Conservation (phyloP, 2,888 invertebrate genomes). For the Yponomeuta malinellus region DNA sequence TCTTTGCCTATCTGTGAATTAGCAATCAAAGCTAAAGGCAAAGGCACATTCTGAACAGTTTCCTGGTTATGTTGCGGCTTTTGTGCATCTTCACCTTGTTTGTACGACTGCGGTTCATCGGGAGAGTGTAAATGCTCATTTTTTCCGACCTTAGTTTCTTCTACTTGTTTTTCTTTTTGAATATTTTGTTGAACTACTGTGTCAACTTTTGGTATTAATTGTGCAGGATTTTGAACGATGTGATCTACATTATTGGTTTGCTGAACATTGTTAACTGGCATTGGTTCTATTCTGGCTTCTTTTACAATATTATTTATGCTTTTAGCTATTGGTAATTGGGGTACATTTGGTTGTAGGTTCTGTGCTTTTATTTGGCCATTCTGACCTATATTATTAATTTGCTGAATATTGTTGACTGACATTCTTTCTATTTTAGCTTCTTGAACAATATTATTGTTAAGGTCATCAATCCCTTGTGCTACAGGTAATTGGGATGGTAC, state of each 20-base stretch:
- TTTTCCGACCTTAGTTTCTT: constrained; percentile 6
- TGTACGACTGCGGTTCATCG: constrained; percentile 61
- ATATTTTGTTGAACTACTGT: constrained; percentile 12
- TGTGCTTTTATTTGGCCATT: constrained; percentile 9
- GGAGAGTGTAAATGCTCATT: constrained; percentile 45
- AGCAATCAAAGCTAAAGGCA: constrained; percentile 41
- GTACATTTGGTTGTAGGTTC: constrained; percentile 20
- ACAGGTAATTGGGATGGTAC: constrained; percentile 18
- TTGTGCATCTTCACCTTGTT: constrained; percentile 49
- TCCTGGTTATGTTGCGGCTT: constrained; percentile 20
- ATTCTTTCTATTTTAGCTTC: constrained; percentile 18
- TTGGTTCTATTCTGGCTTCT: constrained; percentile 17
- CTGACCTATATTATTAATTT: neutral
- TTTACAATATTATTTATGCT: constrained; percentile 17
- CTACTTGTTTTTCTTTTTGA: constrained; percentile 4
- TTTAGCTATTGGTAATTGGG: constrained; percentile 15
- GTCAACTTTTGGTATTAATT: constrained; percentile 9
- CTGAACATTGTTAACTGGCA: neutral
- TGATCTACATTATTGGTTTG: neutral
- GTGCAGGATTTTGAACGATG: constrained; percentile 14
- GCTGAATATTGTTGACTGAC: neutral
- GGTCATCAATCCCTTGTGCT: neutral
- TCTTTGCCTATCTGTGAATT: constrained; percentile 17
- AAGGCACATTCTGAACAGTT: constrained; percentile 38
- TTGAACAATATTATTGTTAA: constrained; percentile 17